Evolutionary conservation across 2,888 invertebrate species (phyloP), one percentile per base, ranked within the genome.

Genomic region (Drosophila fungiperda): DNA sequence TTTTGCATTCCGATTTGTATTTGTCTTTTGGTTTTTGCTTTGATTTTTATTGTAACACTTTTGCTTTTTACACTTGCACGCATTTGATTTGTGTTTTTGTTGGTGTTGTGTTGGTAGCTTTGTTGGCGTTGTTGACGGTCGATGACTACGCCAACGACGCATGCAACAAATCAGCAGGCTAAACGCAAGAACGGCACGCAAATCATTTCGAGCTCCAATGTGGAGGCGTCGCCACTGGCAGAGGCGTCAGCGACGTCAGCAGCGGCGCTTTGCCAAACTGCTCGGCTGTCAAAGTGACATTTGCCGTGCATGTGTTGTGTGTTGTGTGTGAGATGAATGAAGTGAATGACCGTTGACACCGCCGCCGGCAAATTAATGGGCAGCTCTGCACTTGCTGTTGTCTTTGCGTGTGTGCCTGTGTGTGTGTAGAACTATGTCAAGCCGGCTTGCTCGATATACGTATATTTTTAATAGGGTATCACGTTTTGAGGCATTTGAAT

Each of bases 131-230:
- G 75, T 80, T 82, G 83, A 76, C 67, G 80, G 67, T 63, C 83
- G 73, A 64, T 87, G 83, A 74, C 83, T 70, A 69, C 62, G 83
- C 66, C 65, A 72, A 78, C 76, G 82, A 90, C 90, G 90, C 86
- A 90, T 90, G 89, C 90, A 90, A 89, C 90, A 89, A 87, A 85
- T 82, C 83, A 81, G 72, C 74, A 85, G 79, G 76, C 84, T 60
- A 87, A 86, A 86, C 87, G 82, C 83, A 85, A 83, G 83, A 89
- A 80, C 80, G 73, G 76, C 83, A 86, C 87, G 88, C 88, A 85
- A 86, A 89, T 88, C 70, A 82, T 73, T 77, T 81, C 61, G 62
- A 67, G 67, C 65, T 73, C 73, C 75, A 70, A 73, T 86, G 82
- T 78, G 75, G 61, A 71, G 74, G 73, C 76, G 72, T 42, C 80